Base-by-base conservation (phyloP, 2,888 invertebrate genomes). In the Antheraea yamamai region DNA sequence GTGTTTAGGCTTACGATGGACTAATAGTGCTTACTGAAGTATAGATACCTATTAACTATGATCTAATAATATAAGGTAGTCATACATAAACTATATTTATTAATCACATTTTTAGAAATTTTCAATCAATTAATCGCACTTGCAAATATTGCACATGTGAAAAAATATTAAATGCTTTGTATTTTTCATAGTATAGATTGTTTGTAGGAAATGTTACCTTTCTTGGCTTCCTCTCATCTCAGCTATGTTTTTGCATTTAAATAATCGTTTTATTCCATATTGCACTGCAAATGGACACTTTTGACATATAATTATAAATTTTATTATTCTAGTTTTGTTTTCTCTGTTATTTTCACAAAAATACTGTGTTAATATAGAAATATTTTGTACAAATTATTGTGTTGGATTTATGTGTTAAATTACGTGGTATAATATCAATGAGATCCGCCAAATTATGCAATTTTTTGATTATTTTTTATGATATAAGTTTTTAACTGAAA, bases 401-500 rank as follows among this genome's bases (percentile, higher is more conserved):
- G 39, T 39, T 39, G 35, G 20, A 39, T 70, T 70, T 70, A 39
- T 70, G 20, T 20, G 39, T 70, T 39, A 35, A 20, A 70, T 70
- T 20, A 70, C n/a, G 20, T 70, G 39, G 30, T 35, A 39, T 70
- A 39, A n/a, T 66, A 26, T 26, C 18, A 35, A 18, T 30, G 35
- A 35, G 35, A 35, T 39, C n/a, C 39, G 35, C 68, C 68, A 70
- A 12, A 70, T 70, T 70, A 70, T 35, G 8, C 68, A 35, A 70
- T 14, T 35, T 70, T 39, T 35, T 3, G 39, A 66, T 39, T n/a
- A 39, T 39, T 18, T 23, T 39, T 70, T 74, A 66, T 26, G 68
- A 74, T 76, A 47, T 73, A 72, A 76, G 75, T 79, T 76, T 78
- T 76, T 77, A 74, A 26, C 30, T 77, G 39, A 66, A 30, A 26